A percentile compares a stretch with the other conserved stretches of the same genome.
phyloP scores from a whole-genome alignment of 2,888 invertebrate species.

The Osmoderma eremita region DNA sequence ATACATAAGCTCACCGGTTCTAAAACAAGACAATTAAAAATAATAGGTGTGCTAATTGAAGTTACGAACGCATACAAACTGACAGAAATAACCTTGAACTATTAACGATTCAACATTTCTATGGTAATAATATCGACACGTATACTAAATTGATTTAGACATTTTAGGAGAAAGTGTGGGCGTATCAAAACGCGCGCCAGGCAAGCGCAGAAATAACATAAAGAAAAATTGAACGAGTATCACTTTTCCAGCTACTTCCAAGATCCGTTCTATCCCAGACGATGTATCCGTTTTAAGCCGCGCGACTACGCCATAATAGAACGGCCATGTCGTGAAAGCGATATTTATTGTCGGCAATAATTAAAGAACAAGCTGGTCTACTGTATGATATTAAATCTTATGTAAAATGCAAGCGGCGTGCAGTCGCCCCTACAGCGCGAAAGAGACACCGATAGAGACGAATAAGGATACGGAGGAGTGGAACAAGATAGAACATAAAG shows the following conservation, averaged over 20 bases:
- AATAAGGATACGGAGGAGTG: slow-evolving; percentile 46
- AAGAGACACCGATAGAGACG: slow-evolving; percentile 30
- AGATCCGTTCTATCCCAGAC: slow-evolving; percentile 1
- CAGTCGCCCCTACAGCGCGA: slow-evolving; percentile 25
- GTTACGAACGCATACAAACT: background rate
- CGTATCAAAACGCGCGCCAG: background rate
- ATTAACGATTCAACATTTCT: slow-evolving; percentile 19
- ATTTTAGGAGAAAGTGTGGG: slow-evolving; percentile 28
- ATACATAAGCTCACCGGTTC: slow-evolving; percentile 1
- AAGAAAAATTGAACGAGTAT: background rate
- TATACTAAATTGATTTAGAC: slow-evolving; percentile 13
- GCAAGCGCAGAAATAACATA: background rate
- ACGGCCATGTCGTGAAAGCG: slow-evolving; percentile 22
- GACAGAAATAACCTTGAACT: slow-evolving; percentile 17
- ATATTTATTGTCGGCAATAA: slow-evolving; percentile 6
- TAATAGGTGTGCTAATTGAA: slow-evolving; percentile 11
- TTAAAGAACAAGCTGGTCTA: slow-evolving; percentile 40
- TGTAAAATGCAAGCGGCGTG: slow-evolving; percentile 46
- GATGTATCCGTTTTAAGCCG: background rate
- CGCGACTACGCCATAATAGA: slow-evolving; percentile 4
- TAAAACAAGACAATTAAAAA: slow-evolving; percentile 22
- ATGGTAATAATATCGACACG: slow-evolving; percentile 14
- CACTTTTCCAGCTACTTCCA: background rate
- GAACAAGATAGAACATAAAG: slow-evolving; percentile 46
- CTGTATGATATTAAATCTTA: slow-evolving; percentile 44